These are phyloP conservation scores for Trogon melanurus DNA, from an alignment of 2,113 vertebrate genomes.

Conservation along the genomic window DNA sequence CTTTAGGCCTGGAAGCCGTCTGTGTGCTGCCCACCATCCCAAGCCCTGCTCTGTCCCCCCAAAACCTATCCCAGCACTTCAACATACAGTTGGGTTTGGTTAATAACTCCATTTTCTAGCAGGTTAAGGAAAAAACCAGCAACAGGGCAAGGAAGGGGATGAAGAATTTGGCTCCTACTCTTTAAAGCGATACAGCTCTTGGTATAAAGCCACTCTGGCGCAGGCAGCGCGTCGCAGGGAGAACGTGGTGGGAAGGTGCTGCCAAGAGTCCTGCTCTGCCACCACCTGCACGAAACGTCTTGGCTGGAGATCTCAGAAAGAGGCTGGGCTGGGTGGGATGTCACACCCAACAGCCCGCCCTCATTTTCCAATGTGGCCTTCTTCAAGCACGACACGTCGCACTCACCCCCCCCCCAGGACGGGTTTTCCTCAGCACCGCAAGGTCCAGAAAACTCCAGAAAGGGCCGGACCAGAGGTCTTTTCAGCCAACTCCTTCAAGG, in stretches of 20 bases:
- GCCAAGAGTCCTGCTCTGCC: neutral
- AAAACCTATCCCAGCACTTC: neutral
- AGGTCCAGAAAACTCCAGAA: neutral
- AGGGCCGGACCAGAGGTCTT: neutral
- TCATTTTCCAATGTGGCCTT: neutral
- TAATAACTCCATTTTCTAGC: neutral
- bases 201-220: neutral
- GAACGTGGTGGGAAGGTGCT: neutral
- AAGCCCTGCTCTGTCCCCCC: fast-evolving
- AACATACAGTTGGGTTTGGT: neutral
- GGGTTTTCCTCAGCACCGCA: neutral
- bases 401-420: too few relatives aligned
- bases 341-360: neutral
- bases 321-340: neutral
- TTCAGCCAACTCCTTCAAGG: neutral
- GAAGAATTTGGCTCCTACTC: neutral
- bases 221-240: neutral
- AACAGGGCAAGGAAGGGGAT: neutral
- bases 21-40: neutral
- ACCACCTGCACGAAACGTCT: neutral
- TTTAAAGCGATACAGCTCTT: neutral
- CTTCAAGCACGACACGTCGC: neutral
- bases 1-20: neutral
- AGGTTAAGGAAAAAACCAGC: neutral
- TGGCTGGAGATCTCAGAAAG: fast-evolving